Evolutionary conservation across 1,140 invertebrate genomes (phyloP), one percentile per base, ranked within the genome.

Genomic region (Ips typographus): DNA sequence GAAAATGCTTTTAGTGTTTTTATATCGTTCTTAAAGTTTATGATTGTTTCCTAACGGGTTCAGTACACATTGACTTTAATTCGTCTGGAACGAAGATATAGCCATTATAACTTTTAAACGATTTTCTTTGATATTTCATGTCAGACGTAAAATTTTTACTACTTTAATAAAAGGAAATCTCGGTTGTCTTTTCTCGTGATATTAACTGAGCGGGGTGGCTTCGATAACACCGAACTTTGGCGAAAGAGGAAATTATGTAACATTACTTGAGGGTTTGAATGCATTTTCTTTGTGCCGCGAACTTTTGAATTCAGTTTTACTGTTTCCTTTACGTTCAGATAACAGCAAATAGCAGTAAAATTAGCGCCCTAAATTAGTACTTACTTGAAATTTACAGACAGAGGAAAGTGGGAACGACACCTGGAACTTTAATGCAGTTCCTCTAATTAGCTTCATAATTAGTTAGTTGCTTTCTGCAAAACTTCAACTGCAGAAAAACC

Each of bases 221-320:
- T 41, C 39, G 52, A 65, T 65, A 65, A 65, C 51, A 40, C 62
- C 62, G 40, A 65, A 65, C 51, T 55, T 56, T 56, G 51, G 40
- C 51, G 41, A 65, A 42, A 65, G 52, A 55, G 49, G 62, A 65
- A 65, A 65, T 55, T 65, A 42, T 56, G 52, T 65, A 43, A 65
- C 52, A 65, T 65, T 65, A 65, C 62, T 52, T 6, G 6, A 55
- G 51, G 62, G 62, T 55, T 43, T 51, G 41, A 65, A 65, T 65
- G 62, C 62, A 65, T 65, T 56, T 63, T 65, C 62, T 63, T 63
- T 63, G 61, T 63, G n/a, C 49, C 43, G 36, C 6, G 61, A 40
- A 52, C 59, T 61, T 61, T 61, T 61, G 61, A 52, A 52, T 52
- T 63, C 40, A 49, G 47, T 52, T 63, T 63, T 63, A 63, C 61